Evolutionary conservation across 2,113 vertebrate genomes (phyloP).

Genomic region (Pica pica): DNA sequence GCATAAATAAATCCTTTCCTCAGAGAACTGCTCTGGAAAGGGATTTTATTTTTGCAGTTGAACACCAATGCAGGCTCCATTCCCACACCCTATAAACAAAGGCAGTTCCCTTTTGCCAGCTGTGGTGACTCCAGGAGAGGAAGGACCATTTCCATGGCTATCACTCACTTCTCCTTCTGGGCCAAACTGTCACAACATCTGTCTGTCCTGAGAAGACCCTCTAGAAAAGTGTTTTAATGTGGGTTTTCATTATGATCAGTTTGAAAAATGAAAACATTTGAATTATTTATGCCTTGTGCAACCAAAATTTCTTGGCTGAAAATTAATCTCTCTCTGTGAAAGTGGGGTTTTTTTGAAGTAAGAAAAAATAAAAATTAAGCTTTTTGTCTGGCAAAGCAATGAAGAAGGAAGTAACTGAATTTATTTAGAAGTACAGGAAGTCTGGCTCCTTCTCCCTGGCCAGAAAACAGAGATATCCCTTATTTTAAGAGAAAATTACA

Average conservation of each 20-base stretch:
- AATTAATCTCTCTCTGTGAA: background rate
- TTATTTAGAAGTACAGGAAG: background rate
- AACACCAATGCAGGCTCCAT: background rate
- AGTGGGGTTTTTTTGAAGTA: accelerated
- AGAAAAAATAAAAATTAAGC: background rate
- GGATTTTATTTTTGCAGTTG: background rate
- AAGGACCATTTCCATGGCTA: background rate
- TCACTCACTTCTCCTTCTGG: slow-evolving; percentile 13
- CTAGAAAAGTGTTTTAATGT: background rate
- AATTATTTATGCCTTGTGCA: background rate
- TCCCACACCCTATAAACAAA: background rate
- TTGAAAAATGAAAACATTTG: background rate
- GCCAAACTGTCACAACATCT: background rate
- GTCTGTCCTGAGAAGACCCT: background rate
- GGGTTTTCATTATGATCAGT: background rate
- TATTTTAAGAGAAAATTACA: background rate
- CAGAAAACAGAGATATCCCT: background rate
- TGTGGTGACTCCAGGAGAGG: background rate
- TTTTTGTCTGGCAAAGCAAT: background rate
- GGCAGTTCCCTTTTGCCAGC: background rate
- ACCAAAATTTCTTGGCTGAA: background rate
- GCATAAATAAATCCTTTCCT: background rate
- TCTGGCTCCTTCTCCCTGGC: background rate
- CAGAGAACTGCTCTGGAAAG: background rate
- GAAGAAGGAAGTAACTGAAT: background rate